These are phyloP conservation scores for Hipposideros larvatus DNA, from an alignment of 2,797 vertebrate genomes.

Conservation along the genomic window DNA sequence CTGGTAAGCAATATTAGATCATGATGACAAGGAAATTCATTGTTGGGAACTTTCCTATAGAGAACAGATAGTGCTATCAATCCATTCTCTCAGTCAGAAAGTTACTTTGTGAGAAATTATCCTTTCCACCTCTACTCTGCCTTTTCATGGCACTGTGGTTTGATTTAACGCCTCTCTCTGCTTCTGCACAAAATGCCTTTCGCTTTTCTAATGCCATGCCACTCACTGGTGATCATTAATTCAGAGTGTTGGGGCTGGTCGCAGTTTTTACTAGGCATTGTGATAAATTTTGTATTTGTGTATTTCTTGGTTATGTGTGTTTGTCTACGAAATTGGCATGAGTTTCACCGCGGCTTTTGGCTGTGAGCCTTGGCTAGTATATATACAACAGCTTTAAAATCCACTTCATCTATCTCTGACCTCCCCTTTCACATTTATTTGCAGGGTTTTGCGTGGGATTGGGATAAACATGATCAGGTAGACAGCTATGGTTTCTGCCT, in stretches of 20 bases:
- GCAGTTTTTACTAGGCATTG: conserved; percentile 58
- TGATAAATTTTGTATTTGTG: conserved; percentile 50
- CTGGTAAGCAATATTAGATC: conserved; percentile 71
- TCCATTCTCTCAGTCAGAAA: conserved; percentile 67
- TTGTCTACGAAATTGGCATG: conserved; percentile 58
- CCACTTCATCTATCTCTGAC: not conserved
- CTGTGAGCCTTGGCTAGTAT: not conserved
- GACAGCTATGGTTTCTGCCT: not conserved
- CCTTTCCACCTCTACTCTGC: conserved; percentile 73
- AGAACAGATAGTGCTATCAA: conserved; percentile 24
- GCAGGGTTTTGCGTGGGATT: not conserved
- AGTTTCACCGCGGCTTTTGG: conserved; percentile 1
- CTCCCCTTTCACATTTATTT: conserved; percentile 7
- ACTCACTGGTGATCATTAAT: conserved; percentile 46
- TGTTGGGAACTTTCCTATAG: conserved; percentile 74
- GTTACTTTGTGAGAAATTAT: conserved; percentile 80
- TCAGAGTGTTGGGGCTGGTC: not conserved
- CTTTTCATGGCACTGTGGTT: conserved; percentile 26
- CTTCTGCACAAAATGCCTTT: conserved; percentile 77
- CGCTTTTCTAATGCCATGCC: conserved; percentile 61
- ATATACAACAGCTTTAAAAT: conserved; percentile 18
- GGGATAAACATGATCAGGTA: not conserved
- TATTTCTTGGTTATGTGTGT: conserved; percentile 56
- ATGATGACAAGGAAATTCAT: conserved; percentile 81
- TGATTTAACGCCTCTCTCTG: conserved; percentile 69